phyloP scores from a whole-genome alignment of 2,113 vertebrate species.

The Cervus canadensis region DNA sequence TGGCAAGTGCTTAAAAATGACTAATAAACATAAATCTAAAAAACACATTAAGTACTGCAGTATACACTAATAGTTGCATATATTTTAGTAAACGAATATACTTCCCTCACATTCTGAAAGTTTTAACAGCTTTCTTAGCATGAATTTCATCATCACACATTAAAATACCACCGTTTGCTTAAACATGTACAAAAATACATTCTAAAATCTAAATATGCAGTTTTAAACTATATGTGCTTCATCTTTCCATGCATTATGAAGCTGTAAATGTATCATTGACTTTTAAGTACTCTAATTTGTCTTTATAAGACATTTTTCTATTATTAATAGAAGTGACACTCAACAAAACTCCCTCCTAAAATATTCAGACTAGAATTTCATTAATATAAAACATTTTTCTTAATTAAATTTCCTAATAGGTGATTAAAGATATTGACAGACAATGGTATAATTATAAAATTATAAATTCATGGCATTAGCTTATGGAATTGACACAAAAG shows the following conservation, averaged over 20 bases:
- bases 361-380: conserved; percentile 35
- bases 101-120: background rate
- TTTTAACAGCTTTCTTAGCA: background rate
- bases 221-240: background rate
- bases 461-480: conserved; percentile 27
- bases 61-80: background rate
- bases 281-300: conserved; percentile 1
- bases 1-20: background rate
- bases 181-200: background rate
- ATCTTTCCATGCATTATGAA: background rate
- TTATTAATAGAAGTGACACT: conserved; percentile 13
- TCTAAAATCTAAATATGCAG: background rate
- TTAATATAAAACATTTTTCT: conserved; percentile 34
- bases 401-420: conserved; percentile 21
- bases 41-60: background rate
- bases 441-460: background rate
- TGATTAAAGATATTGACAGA: background rate
- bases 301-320: conserved; percentile 32
- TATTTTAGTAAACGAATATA: background rate
- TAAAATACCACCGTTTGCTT: background rate
- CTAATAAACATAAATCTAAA: background rate
- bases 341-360: conserved; percentile 13
- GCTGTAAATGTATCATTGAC: background rate
- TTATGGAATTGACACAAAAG: background rate
- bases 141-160: background rate